These are phyloP conservation scores for Orthosia incerta DNA, from an alignment of 2,888 invertebrate genomes.

Conservation along the genomic window DNA sequence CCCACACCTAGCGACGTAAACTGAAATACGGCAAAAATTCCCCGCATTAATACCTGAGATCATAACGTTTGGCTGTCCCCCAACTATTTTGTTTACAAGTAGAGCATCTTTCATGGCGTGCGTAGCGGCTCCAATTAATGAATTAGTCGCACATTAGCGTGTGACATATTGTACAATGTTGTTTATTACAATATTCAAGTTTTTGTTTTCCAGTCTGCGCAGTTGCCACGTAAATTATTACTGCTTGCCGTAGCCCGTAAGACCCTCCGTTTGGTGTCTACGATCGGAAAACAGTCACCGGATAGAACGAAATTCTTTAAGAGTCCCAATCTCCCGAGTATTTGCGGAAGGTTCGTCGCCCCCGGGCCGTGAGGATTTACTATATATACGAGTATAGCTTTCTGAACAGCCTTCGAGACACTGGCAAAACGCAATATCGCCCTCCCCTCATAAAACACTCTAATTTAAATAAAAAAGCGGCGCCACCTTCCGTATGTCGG, in stretches of 20 bases:
- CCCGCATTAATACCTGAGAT: constrained; percentile 74
- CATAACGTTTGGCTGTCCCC: constrained; percentile 80
- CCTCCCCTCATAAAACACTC: constrained; percentile 91
- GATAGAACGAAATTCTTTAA: constrained; percentile 77
- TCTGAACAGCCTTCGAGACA: constrained; percentile 85
- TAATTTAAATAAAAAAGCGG: constrained; percentile 91
- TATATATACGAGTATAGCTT: constrained; percentile 81
- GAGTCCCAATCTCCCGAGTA: constrained; percentile 72
- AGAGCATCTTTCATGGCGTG: constrained; percentile 74
- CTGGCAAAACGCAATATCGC: constrained; percentile 90
- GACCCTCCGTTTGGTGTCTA: constrained; percentile 70
- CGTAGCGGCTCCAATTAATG: constrained; percentile 70
- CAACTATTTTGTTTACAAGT: constrained; percentile 79
- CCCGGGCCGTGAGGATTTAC: constrained; percentile 77
- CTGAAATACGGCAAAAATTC: constrained; percentile 72
- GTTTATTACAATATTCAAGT: constrained; percentile 30
- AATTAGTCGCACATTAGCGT: constrained; percentile 68
- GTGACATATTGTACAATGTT: constrained; percentile 48
- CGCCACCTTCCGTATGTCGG: constrained; percentile 91
- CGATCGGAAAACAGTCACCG: constrained; percentile 72
- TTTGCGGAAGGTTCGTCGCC: constrained; percentile 81
- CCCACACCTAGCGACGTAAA: constrained; percentile 75
- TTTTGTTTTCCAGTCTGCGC: constrained; percentile 46
- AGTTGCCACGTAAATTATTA: constrained; percentile 66
- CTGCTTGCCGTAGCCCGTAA: constrained; percentile 58